Base-by-base conservation (phyloP, 2,888 invertebrate species). In the Andrena camellia region DNA sequence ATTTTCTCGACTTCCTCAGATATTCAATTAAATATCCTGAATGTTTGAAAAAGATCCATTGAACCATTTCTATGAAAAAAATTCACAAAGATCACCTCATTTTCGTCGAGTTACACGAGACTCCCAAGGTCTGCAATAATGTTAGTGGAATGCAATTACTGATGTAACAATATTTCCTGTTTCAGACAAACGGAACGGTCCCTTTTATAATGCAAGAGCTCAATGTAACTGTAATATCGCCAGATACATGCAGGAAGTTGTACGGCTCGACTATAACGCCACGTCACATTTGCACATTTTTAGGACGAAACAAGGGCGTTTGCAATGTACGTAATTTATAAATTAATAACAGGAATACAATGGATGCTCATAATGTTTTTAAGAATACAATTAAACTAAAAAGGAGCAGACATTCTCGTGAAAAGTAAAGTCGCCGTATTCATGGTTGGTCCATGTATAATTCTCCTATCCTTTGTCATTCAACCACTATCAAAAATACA, bases 261-360 rank as follows among this genome's bases (percentile, higher is more conserved):
- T 85, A 13, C 1, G 42, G 83, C 7, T 20, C 26, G 31, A 50
- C 57, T 5, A 64, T 91, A n/a, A 84, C 73, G 1, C 64, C 84
- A 31, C 86, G 78, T 26, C 90, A 92, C 23, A 88, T 93, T 33
- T 93, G 92, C 67, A 92, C 92, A 7, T 83, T 91, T 13, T 91
- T 91, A 0, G 88, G 85, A 69, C 6, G 0, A 10, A 90, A 90
- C 6, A 87, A 91, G 87, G 92, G 93, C 26, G 91, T 90, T 3
- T 93, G 93, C 50, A 81, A 90, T 50, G 93, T 93, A 68, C 91
- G 91, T 91, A 52, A 17, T 31, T 60, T 31, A 7, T 31, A 2
- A 7, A 23, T 60, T n/a, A 17, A 59, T 59, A 6, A 59, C 17
- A 59, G 17, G 5, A 17, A 6, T 60, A 26, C 17, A 26, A 59